Evolutionary conservation across 2,888 invertebrate genomes (phyloP), one percentile per base, ranked within the genome.

Genomic region (Troides aeacus): DNA sequence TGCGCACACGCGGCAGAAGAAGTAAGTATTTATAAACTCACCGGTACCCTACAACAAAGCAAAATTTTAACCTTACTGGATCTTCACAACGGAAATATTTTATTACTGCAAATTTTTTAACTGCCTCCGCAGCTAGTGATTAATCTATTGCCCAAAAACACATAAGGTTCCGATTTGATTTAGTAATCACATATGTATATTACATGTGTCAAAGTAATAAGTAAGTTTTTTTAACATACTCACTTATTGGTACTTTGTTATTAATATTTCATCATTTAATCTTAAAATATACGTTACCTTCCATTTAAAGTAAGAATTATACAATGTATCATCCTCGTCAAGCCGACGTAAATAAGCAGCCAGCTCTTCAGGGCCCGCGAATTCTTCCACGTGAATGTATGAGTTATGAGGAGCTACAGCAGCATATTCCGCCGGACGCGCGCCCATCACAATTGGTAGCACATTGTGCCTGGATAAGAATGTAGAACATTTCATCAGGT

Each of bases 331-430:
- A 86, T 99, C 96, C 74, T 95, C 94, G 85, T 98, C 98, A 69
- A 99, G 93, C 65, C 96, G 94, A 74, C 95, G 95, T 68, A 99
- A 93, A 88, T 98, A 99, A 46, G 95, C 94, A 56, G 99, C 99
- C 73, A 99, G 93, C 76, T 97, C 96, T 79, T 96, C 95, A 0
- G 99, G 96, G 30, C 96, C 95, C 46, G 95, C 95, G 85, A 99
- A 99, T 86, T 99, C 98, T 83, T 99, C 99, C 30, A 99, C 98
- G 89, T 99, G 99, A 71, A 99, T 96, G 90, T 97, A 99, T 5
- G 98, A 98, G 78, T 97, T 95, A 83, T 96, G 95, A 0, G 99
- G 99, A 3, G 99, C 97, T 75, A 95, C 95, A 62, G 96, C 94
- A 72, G 95, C 96, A 87, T 99, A 99, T 84, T 99, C 99, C 71